Evolutionary conservation across 2,888 invertebrate species (phyloP).

Genomic region (Habroteleia sp.): DNA sequence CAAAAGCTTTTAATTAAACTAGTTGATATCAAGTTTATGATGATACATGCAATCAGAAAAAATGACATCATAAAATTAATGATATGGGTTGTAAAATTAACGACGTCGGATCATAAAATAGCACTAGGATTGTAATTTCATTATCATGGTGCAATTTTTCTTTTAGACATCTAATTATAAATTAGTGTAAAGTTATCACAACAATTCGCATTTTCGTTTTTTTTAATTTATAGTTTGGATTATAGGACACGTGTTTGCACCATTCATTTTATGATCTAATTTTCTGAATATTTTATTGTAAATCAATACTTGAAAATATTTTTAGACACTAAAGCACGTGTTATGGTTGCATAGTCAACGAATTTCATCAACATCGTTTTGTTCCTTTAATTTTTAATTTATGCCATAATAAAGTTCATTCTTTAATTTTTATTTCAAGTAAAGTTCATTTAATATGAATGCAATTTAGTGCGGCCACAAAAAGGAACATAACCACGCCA

Average conservation of each 20-base stretch:
- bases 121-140: no score
- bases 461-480: conserved; percentile 7
- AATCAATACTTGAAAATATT: conserved; percentile 18
- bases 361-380: no score
- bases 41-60: no score
- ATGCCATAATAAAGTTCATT: neutral
- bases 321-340: no score
- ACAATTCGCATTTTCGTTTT: conserved; percentile 3
- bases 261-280: conserved; percentile 41
- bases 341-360: no score
- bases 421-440: neutral
- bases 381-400: neutral
- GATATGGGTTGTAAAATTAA: no score
- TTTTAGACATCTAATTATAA: conserved; percentile 35
- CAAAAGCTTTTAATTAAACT: no score
- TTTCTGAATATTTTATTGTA: conserved; percentile 10
- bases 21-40: no score
- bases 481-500: neutral
- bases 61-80: no score
- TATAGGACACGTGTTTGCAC: conserved; percentile 25
- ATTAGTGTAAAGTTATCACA: conserved; percentile 21
- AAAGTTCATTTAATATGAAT: conserved; percentile 11
- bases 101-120: no score
- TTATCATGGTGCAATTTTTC: no score
- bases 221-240: conserved; percentile 18